Evolutionary conservation across 1,140 invertebrate genomes (phyloP), one percentile per base, ranked within the genome.

Genomic region (Neocloeon triangulifer): DNA sequence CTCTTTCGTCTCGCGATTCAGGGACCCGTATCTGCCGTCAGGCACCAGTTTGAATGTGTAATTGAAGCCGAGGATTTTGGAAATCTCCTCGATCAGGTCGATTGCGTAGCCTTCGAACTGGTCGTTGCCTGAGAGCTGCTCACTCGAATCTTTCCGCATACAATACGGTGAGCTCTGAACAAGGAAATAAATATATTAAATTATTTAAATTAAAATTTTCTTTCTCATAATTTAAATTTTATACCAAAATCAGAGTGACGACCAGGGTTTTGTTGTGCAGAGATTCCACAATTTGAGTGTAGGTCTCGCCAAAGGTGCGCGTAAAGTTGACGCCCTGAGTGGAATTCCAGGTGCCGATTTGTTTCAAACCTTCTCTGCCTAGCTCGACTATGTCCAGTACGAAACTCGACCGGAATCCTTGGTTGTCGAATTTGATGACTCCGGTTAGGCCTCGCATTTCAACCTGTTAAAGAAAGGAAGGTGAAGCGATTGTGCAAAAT

Each of bases 371-470:
- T 20, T 73, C 69, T 42, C 79, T 71, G 17, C 66, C 76, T 21
- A 94, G 57, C 49, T 92, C 84, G 20, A 91, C 73, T 37, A 94
- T 79, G 46, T 88, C 81, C 25, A 95, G 57, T 38, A 75, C 68
- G 45, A 92, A 89, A 52, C 92, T 80, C 2, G 78, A 78, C 35
- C 89, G 61, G 50, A 85, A 88, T 19, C 88, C 86, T 57, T 86
- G 73, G 48, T 88, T 77, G 56, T 92, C 84, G 50, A 95, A 94
- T 51, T 86, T 84, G 38, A 95, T 86, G 10, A 78, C 70, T 21
- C 88, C 86, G 1, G 86, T 92, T 39, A 94, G 53, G 2, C 89
- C 89, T 40, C 73, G 68, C 61, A 89, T 81, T 52, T 86, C 79
- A 7, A 86, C 75, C 84, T 88, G 46, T n/a, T n/a, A n/a, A n/a